These are phyloP conservation scores for Ectemnius continuus DNA, from an alignment of 2,888 invertebrate species.

Conservation along the genomic window DNA sequence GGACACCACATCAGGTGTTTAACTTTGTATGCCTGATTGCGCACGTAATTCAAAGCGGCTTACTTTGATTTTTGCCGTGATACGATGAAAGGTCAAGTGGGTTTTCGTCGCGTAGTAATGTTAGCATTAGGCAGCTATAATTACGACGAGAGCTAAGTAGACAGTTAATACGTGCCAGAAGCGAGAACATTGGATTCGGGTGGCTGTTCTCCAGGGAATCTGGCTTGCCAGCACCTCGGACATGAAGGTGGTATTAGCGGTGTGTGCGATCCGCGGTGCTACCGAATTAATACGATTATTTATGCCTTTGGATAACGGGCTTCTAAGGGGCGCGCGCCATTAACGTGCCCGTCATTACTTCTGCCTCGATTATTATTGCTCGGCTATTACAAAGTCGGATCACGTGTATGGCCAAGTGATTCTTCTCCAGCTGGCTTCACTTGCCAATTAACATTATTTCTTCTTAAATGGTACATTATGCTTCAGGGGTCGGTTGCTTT, in stretches of 20 bases:
- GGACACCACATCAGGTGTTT: too few relatives aligned
- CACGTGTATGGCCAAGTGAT: constrained; percentile 32
- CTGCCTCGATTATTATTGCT: constrained; percentile 59
- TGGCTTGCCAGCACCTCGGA: constrained; percentile 23
- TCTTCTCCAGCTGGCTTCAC: constrained; percentile 19
- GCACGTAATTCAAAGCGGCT: too few relatives aligned
- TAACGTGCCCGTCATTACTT: constrained; percentile 59
- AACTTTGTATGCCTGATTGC: too few relatives aligned
- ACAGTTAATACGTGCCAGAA: constrained; percentile 29
- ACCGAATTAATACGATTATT: constrained; percentile 65
- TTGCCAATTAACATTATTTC: neutral
- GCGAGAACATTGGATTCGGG: constrained; percentile 20
- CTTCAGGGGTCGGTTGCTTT: too few relatives aligned
- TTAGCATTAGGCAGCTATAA: constrained; percentile 31
- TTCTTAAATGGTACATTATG: too few relatives aligned
- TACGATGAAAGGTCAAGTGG: neutral
- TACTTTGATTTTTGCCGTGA: too few relatives aligned
- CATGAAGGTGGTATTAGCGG: constrained; percentile 52
- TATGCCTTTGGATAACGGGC: constrained; percentile 40
- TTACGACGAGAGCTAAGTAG: constrained; percentile 27
- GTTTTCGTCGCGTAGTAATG: constrained; percentile 4
- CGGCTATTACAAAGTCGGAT: constrained; percentile 42
- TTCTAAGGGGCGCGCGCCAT: constrained; percentile 40
- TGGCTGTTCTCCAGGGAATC: constrained; percentile 8
- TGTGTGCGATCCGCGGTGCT: constrained; percentile 51